Percentiles rank a stretch among this genome's conserved stretches.
phyloP scores from a whole-genome alignment of 2,888 invertebrate genomes.

The Ametastegia equiseti region DNA sequence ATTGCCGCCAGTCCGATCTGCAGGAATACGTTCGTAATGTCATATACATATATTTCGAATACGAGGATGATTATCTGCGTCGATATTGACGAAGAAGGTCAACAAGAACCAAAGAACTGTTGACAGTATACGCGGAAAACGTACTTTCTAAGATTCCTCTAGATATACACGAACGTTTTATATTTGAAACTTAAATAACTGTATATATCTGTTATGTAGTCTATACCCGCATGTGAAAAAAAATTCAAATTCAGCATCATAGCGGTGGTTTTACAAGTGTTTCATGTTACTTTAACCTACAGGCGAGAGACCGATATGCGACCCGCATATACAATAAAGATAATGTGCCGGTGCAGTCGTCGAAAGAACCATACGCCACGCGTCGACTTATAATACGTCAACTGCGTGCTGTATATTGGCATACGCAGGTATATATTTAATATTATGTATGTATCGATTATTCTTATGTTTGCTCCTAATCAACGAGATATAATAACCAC shows the following conservation, averaged over 20 bases:
- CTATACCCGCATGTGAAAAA: not conserved
- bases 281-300: not conserved
- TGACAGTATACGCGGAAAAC: no score
- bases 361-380: not conserved
- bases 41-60: no score
- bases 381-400: not conserved
- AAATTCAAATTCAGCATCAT: slow-evolving; percentile 10
- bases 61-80: no score
- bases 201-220: not conserved
- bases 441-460: not conserved
- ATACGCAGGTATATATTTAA: not conserved
- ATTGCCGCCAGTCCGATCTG: no score
- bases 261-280: slow-evolving; percentile 33
- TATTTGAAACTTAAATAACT: not conserved
- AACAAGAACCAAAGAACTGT: no score
- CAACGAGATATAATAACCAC: not conserved
- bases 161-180: not conserved
- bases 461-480: not conserved
- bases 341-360: slow-evolving; percentile 32
- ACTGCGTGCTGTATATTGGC: not conserved
- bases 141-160: no score
- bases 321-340: slow-evolving; percentile 24
- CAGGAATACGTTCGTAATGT: no score
- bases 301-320: slow-evolving; percentile 24
- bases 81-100: no score